Evolutionary conservation across 2,888 invertebrate species (phyloP).

Genomic region (Acleris emargana): DNA sequence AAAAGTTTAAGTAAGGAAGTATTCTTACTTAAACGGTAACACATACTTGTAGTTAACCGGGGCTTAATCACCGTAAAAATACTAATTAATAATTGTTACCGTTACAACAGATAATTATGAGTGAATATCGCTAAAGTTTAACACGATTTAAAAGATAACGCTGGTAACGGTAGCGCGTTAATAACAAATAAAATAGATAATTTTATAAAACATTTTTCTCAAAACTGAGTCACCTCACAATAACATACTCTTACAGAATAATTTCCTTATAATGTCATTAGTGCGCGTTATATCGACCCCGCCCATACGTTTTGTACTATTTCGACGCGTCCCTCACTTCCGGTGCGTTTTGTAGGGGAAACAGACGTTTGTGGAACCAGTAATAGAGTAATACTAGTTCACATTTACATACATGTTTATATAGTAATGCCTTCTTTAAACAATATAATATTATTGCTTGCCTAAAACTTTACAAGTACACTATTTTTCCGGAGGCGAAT

Average conservation of each 20-base stretch:
- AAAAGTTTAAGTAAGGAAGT: too few relatives aligned
- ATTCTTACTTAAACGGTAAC: too few relatives aligned
- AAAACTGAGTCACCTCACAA: neutral
- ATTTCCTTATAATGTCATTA: slow-evolving; percentile 71
- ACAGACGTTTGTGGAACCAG: slow-evolving; percentile 20
- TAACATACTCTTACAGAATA: slow-evolving; percentile 36
- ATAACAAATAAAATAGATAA: too few relatives aligned
- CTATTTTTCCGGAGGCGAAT: neutral
- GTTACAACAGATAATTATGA: too few relatives aligned
- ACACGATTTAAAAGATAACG: too few relatives aligned
- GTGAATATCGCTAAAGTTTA: too few relatives aligned
- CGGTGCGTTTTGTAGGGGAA: slow-evolving; percentile 57
- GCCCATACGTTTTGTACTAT: slow-evolving; percentile 78
- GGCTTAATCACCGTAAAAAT: too few relatives aligned
- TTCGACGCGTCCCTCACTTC: slow-evolving; percentile 61
- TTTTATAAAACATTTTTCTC: too few relatives aligned
- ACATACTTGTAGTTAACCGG: too few relatives aligned
- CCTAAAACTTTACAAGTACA: neutral
- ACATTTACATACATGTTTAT: slow-evolving; percentile 9
- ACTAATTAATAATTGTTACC: too few relatives aligned
- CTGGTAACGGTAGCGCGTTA: too few relatives aligned
- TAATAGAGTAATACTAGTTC: slow-evolving; percentile 17
- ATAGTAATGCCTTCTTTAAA: neutral
- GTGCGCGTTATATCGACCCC: slow-evolving; percentile 57
- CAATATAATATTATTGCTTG: neutral